Evolutionary conservation across 2,113 vertebrate species (phyloP), one percentile per base, ranked within the genome.

Genomic region (Elaphurus davidianus): DNA sequence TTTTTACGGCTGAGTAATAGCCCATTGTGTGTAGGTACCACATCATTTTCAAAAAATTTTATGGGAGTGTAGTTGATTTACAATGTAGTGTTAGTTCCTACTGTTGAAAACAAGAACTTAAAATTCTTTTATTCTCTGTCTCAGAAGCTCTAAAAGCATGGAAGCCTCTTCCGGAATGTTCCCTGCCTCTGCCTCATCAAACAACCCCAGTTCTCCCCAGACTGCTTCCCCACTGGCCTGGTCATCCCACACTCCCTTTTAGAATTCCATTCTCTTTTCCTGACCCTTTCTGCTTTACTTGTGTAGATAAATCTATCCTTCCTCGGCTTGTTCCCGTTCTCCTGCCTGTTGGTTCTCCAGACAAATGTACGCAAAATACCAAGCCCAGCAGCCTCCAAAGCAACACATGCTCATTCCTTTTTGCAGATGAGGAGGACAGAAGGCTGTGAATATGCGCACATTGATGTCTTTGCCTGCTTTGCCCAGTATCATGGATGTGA

Each of bases 11-110:
- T 15, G 40, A 76, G 40, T 23, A 33, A 74, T 25, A 40, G 1
- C 13, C 21, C 11, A 6, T 3, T 71, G 19, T 25, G 36, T 25
- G 3, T 23, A 25, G 67, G 36, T 13, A 13, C 36, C 67, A 23
- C 67, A 25, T 40, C 36, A 25, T 12, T 23, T 74, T 11, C 3
- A 14, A 0, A 71, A 67, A n/a, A 0, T 0, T 5, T 11, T 25
- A 74, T 74, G 25, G 67, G 36, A 74, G 11, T 74, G 3, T 40
- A 40, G 67, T 25, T 74, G 36, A 25, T 40, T 40, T 74, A 74
- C 21, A 25, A 3, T 74, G n/a, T 74, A 40, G 11, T 13, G 5
- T 74, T 74, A 12, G 36, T 74, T 74, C 25, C 67, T 74, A 25
- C 67, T 13, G 10, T 40, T 23, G 36, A 71, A 74, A 67, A 67